Percentiles rank a stretch among this genome's conserved stretches.
phyloP scores from a whole-genome alignment of 2,797 vertebrate species.

The Bovichtus diacanthus region DNA sequence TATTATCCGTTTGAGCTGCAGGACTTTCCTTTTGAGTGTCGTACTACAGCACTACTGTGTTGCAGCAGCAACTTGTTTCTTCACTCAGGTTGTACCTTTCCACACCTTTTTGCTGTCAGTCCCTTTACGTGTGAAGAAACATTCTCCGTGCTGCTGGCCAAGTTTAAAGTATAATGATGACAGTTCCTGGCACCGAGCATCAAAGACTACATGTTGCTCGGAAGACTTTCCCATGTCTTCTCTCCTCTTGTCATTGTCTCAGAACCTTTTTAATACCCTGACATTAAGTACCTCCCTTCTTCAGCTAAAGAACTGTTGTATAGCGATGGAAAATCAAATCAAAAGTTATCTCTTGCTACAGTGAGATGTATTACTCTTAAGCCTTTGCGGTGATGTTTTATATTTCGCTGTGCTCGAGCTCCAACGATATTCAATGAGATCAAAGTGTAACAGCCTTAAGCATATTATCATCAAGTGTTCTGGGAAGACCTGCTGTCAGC shows the following conservation, averaged over 20 bases:
- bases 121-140: slow-evolving; percentile 35
- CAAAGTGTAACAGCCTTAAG: slow-evolving; percentile 37
- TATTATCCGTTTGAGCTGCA: slow-evolving; percentile 17
- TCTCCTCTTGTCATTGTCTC: slow-evolving; percentile 34
- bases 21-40: background rate
- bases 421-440: slow-evolving; percentile 34
- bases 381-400: slow-evolving; percentile 30
- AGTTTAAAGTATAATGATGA: slow-evolving; percentile 48
- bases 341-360: slow-evolving; percentile 17
- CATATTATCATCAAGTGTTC: slow-evolving; percentile 25
- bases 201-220: slow-evolving; percentile 10
- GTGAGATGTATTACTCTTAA: slow-evolving; percentile 12
- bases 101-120: slow-evolving; percentile 24
- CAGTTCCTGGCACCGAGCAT: slow-evolving; percentile 27
- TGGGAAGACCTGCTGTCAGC: slow-evolving; percentile 30
- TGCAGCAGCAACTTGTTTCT: slow-evolving; percentile 3
- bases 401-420: slow-evolving; percentile 6
- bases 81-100: slow-evolving; percentile 15
- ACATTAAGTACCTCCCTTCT: slow-evolving; percentile 9
- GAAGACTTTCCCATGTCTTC: slow-evolving; percentile 19
- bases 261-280: slow-evolving; percentile 14
- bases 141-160: slow-evolving; percentile 39
- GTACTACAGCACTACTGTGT: background rate
- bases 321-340: slow-evolving; percentile 29
- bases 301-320: slow-evolving; percentile 24